phyloP scores from a whole-genome alignment of 2,797 vertebrate genomes.

The Schizothorax lantsangensis region DNA sequence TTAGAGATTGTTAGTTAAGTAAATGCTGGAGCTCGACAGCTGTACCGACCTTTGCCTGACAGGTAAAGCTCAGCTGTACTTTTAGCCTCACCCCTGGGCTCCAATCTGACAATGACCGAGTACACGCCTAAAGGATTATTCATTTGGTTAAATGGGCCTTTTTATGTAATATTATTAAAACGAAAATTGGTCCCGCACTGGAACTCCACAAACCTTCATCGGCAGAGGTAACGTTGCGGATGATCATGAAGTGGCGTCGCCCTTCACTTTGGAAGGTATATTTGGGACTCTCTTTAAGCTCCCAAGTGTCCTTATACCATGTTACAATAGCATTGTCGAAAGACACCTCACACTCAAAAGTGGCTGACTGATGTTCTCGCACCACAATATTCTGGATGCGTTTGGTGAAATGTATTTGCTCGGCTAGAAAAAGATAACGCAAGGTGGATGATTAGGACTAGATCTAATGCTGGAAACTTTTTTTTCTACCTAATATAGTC shows the following conservation, averaged over 20 bases:
- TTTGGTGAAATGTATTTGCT: constrained; percentile 99
- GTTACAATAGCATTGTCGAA: constrained; percentile 97
- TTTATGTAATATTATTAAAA: constrained; percentile 22
- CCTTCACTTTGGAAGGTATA: constrained; percentile 96
- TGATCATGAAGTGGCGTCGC: constrained; percentile 98
- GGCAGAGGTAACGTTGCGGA: constrained; percentile 93
- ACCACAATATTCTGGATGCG: constrained; percentile 98
- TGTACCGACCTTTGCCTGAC: constrained; percentile 91
- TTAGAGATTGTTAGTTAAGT: constrained; percentile 49
- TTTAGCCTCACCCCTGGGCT: constrained; percentile 96
- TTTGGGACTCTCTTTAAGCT: constrained; percentile 92
- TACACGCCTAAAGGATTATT: constrained; percentile 90
- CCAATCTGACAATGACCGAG: constrained; percentile 96
- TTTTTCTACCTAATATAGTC: background rate
- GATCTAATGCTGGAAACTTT: background rate
- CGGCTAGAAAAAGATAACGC: constrained; percentile 86
- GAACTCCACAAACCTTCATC: constrained; percentile 91
- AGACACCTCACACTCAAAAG: constrained; percentile 97
- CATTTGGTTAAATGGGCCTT: constrained; percentile 69
- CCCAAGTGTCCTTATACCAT: constrained; percentile 97
- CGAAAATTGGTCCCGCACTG: constrained; percentile 33
- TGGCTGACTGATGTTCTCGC: constrained; percentile 94
- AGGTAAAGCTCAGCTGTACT: constrained; percentile 97
- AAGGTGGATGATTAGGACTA: constrained; percentile 61
- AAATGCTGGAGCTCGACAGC: constrained; percentile 64